phyloP scores from a whole-genome alignment of 1,140 invertebrate genomes.

The Bombus breviceps region DNA sequence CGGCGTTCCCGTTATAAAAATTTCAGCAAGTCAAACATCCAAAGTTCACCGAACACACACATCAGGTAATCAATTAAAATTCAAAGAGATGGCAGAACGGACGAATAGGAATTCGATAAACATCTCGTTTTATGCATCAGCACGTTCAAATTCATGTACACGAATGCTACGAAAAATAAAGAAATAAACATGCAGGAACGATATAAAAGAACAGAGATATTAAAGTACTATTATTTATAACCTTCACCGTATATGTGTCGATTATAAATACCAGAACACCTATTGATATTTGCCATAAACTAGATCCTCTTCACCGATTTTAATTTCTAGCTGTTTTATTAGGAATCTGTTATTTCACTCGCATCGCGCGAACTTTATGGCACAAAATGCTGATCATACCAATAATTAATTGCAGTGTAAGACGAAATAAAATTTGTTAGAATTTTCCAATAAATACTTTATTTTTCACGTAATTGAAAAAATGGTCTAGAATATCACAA shows the following conservation, averaged over 20 bases:
- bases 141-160: not conserved
- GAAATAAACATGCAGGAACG: not conserved
- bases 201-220: too few species aligned
- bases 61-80: conserved; percentile 4
- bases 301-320: too few species aligned
- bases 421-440: not conserved
- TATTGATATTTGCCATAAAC: too few species aligned
- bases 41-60: not conserved
- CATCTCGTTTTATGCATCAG: not conserved
- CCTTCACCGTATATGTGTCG: too few species aligned
- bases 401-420: not conserved
- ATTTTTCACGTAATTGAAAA: too few species aligned
- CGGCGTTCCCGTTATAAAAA: not conserved
- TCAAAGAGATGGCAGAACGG: not conserved
- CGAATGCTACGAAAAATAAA: not conserved
- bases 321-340: too few species aligned
- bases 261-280: too few species aligned
- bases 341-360: too few species aligned
- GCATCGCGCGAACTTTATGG: not conserved
- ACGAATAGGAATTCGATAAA: not conserved
- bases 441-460: not conserved
- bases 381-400: not conserved
- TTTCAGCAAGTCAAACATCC: not conserved
- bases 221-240: too few species aligned
- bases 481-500: too few species aligned